Evolutionary conservation across 2,888 invertebrate species (phyloP).

Genomic region (Glyphotaelius pellucidus): DNA sequence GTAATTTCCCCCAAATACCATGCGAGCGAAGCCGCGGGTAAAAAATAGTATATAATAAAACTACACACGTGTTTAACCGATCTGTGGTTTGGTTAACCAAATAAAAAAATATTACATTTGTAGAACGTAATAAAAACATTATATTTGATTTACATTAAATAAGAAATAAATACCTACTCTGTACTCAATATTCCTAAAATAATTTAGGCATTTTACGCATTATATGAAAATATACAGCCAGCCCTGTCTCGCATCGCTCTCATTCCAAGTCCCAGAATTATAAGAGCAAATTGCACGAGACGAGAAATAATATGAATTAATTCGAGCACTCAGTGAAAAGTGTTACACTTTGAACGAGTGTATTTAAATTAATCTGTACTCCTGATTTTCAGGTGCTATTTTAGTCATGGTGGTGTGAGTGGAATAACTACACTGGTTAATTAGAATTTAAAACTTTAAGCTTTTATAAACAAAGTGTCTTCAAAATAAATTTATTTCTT

Average conservation of each 20-base stretch:
- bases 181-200: too few species aligned
- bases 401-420: background rate
- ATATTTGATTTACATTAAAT: too few species aligned
- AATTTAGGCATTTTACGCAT: too few species aligned
- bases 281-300: constrained; percentile 6
- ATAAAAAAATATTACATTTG: too few species aligned
- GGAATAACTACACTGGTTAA: background rate
- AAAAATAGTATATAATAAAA: too few species aligned
- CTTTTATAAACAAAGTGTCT: background rate
- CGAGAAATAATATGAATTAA: constrained; percentile 29
- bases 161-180: too few species aligned
- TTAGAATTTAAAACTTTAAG: background rate
- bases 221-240: background rate
- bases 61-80: too few species aligned
- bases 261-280: background rate
- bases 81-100: too few species aligned
- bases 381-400: constrained; percentile 3
- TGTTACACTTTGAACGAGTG: constrained; percentile 43
- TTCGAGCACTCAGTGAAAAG: constrained; percentile 42
- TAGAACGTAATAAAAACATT: too few species aligned
- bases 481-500: background rate
- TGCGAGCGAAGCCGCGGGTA: too few species aligned
- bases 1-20: too few species aligned
- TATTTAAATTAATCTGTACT: background rate
- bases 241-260: background rate